Base-by-base conservation (phyloP, 2,113 vertebrate genomes). In the Glaucidium brasilianum region DNA sequence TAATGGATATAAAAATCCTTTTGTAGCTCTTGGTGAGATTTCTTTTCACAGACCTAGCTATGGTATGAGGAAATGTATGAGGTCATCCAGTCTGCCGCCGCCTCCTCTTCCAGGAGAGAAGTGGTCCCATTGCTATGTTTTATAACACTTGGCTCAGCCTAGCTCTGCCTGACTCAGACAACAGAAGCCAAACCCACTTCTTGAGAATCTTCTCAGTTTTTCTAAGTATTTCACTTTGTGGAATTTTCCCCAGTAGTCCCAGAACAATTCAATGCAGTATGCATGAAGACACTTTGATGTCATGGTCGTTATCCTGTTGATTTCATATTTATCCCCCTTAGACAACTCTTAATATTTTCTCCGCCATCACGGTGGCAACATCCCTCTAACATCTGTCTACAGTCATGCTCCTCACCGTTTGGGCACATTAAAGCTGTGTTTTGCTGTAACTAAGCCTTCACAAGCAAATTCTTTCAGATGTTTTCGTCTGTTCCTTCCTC, bases 1-100 rank as follows among this genome's bases (percentile, higher is more conserved):
- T 92, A 95, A 92, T 94, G 77, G 94, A 74, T 90, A 88, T 86
- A 78, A 95, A 89, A 84, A 56, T 39, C 39, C 45, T 62, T 62
- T 94, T 37, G 53, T 64, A 95, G 72, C 62, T 86, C 39, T 92
- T 84, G 52, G 41, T 77, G 85, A 90, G 77, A 53, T 95, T 92
- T 90, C n/a, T 93, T 94, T 96, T 88, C 74, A 78, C 22, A 88
- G 71, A 66, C 25, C 35, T 72, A 76, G 59, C 62, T 88, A 72
- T 43, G 80, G 62, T 76, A 87, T 11, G 47, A 81, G 72, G 93
- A 92, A 80, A 92, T 9, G 30, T 22, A 76, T 92, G 59, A 92
- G 58, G 59, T 87, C 76, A 94, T 73, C 34, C 62, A 55, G 43
- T 52, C 52, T 94, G 59, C 60, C 43, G 59, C 60, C 43, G 22